Evolutionary conservation across 2,797 vertebrate genomes (phyloP).

Genomic region (Podarcis lilfordi): DNA sequence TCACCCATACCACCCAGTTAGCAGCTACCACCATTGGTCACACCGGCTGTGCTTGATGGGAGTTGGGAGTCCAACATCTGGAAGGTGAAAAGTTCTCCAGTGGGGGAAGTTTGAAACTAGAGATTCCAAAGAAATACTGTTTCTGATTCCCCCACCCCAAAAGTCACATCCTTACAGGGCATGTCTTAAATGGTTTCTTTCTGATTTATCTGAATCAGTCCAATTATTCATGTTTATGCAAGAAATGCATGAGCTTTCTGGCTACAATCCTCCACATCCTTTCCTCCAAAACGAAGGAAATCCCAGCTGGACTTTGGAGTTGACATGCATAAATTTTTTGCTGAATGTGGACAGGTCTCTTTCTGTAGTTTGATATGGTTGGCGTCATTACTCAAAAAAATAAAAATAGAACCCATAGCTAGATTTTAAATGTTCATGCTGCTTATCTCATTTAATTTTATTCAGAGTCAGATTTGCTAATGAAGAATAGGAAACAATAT

Average conservation of each 20-base stretch:
- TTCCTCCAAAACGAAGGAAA: neutral
- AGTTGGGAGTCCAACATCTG: too few relatives aligned
- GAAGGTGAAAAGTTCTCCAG: too few relatives aligned
- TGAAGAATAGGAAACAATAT: constrained; percentile 31
- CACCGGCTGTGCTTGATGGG: too few relatives aligned
- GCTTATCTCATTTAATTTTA: constrained; percentile 64
- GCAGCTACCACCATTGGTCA: too few relatives aligned
- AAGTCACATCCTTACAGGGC: neutral
- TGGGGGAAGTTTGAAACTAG: neutral
- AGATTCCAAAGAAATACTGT: neutral
- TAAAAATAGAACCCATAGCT: constrained; percentile 45
- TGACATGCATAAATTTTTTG: neutral
- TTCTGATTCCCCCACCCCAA: neutral
- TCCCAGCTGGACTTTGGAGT: neutral
- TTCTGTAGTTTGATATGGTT: constrained; percentile 58
- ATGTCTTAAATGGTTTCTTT: neutral
- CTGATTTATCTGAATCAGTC: neutral
- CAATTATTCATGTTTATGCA: neutral
- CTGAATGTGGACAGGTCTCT: constrained; percentile 12
- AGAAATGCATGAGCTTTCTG: neutral
- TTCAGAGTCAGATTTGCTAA: constrained; percentile 54
- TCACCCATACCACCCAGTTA: too few relatives aligned
- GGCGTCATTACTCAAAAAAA: constrained; percentile 61
- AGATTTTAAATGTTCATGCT: constrained; percentile 59
- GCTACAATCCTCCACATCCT: too few relatives aligned